Base-by-base conservation (phyloP, 2,797 vertebrate species). In the Chaetodon trifasciatus region DNA sequence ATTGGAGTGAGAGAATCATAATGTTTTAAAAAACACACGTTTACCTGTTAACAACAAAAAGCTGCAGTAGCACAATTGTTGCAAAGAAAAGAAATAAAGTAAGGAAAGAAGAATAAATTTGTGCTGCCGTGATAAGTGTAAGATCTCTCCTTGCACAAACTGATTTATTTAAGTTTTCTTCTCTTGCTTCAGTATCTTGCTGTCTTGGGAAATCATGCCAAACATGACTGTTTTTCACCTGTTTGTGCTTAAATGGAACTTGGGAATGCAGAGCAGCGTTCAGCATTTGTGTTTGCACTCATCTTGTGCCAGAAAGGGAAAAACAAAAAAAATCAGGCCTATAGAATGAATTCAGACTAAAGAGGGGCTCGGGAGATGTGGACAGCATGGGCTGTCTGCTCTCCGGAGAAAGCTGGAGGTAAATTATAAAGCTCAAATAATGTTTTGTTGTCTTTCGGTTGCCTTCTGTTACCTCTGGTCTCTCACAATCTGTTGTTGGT, bases 191-290 rank as follows among this genome's bases (percentile, higher is more conserved):
- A 53, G 69, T 89, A 74, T 86, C 82, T 86, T 2, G 39, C 60
- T 42, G 67, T 86, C 89, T 81, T 70, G 86, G 91, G 88, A 92
- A 92, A 91, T 90, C 79, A 91, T 56, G 70, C 70, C 86, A 87
- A 90, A 85, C 81, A 88, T 82, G 84, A 74, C 87, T 86, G 79
- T 89, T 86, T 88, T 90, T 88, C 82, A 89, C 85, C 85, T 84
- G 81, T 75, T 90, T 78, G 76, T 76, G 80, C 79, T 88, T 88
- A 88, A 90, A 78, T 91, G 83, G 74, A 79, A 84, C 81, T 88
- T 67, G 64, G 78, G 88, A 89, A 88, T 87, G 81, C 83, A 83
- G 81, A 90, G 84, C 72, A 74, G 81, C 74, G 79, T 82, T 81
- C 74, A 70, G 68, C 55, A 67, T 28, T 67, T 40, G 58, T 82